Evolutionary conservation across 2,888 invertebrate species (phyloP).

Genomic region (Drosophila anceps): DNA sequence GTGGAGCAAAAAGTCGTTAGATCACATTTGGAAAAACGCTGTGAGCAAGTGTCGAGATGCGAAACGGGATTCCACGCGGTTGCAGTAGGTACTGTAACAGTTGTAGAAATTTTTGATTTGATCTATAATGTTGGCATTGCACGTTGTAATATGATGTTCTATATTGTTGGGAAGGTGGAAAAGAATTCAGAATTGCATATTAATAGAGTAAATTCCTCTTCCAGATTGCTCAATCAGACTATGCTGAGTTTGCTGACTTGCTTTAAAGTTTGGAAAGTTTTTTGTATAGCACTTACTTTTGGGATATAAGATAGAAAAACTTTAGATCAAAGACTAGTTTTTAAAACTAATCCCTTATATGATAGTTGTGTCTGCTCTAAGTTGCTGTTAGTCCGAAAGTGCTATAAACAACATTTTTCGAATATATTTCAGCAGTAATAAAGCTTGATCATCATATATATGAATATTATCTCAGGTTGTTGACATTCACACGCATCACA

Average conservation of each 20-base stretch:
- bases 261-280: neutral
- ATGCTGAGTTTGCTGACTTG: neutral
- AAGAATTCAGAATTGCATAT: neutral
- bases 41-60: slow-evolving; percentile 25
- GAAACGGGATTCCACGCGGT: neutral
- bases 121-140: neutral
- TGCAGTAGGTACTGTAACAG: neutral
- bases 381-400: neutral
- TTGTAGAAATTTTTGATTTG: neutral
- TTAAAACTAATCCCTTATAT: neutral
- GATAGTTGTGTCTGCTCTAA: neutral
- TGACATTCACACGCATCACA: slow-evolving; percentile 32
- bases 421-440: no score
- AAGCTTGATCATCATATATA: neutral
- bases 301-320: neutral
- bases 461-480: slow-evolving; percentile 11
- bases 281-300: neutral
- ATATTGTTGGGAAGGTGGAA: no score
- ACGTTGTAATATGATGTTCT: neutral
- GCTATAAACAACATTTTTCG: no score
- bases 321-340: neutral
- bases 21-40: slow-evolving; percentile 2
- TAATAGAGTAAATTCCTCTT: neutral
- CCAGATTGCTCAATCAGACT: neutral
- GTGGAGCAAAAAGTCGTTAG: slow-evolving; percentile 41